phyloP scores from a whole-genome alignment of 2,797 vertebrate species.

The Hippoglossus hippoglossus region DNA sequence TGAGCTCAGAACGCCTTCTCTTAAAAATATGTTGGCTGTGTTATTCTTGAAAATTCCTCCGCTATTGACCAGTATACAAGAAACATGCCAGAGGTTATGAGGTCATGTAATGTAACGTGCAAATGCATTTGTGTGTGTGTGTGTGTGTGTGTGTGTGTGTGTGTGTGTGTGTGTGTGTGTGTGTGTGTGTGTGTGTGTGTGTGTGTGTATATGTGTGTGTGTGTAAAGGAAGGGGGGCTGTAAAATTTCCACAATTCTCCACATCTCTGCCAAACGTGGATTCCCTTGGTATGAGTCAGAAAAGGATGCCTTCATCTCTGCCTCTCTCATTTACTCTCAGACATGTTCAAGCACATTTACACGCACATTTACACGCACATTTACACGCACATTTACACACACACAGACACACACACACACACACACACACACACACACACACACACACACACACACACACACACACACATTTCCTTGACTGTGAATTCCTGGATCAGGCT shows the following conservation, averaged over 20 bases:
- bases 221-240: neutral
- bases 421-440: constrained; percentile 5
- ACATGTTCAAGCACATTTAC: neutral
- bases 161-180: constrained; percentile 8
- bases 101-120: too few relatives aligned
- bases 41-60: neutral
- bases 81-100: constrained; percentile 1
- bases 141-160: constrained; percentile 22
- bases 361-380: too few relatives aligned
- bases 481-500: constrained; percentile 24
- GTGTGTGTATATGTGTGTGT: constrained; percentile 23
- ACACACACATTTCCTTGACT: constrained; percentile 6
- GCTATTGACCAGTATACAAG: neutral
- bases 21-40: neutral
- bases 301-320: constrained; percentile 22
- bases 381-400: neutral
- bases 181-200: constrained; percentile 13
- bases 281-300: constrained; percentile 51
- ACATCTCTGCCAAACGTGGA: constrained; percentile 36
- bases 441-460: constrained; percentile 1
- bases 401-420: constrained; percentile 1
- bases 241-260: constrained; percentile 34
- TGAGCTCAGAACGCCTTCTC: neutral
- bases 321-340: neutral
- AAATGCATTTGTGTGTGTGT: constrained; percentile 5